Evolutionary conservation across 2,888 invertebrate species (phyloP).

Genomic region (Drosophila mettleri): DNA sequence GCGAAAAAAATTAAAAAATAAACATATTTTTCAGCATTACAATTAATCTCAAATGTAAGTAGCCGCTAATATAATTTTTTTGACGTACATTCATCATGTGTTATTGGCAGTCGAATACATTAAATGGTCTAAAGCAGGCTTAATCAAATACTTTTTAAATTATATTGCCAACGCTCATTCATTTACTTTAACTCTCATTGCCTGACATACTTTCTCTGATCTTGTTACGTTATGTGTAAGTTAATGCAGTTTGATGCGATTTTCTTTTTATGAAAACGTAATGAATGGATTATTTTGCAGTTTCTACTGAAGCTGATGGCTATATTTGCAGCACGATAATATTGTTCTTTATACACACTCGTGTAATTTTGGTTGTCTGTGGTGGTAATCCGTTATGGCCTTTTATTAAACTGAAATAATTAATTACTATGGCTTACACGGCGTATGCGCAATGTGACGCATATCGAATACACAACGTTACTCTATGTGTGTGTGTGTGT

Average conservation of each 20-base stretch:
- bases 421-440: conserved; percentile 34
- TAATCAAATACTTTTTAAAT: neutral
- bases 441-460: conserved; percentile 40
- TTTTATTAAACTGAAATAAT: conserved; percentile 33
- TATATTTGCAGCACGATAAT: conserved; percentile 9
- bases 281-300: conserved; percentile 9
- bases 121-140: no score
- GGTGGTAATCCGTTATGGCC: conserved; percentile 38
- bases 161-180: neutral
- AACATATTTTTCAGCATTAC: no score
- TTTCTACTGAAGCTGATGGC: neutral
- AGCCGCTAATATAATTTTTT: no score
- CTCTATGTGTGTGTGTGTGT: neutral
- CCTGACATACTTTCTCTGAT: neutral
- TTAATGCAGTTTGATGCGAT: conserved; percentile 11
- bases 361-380: conserved; percentile 31
- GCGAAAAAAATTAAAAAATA: no score
- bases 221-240: conserved; percentile 10
- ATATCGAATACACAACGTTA: neutral
- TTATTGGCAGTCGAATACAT: no score
- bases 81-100: no score
- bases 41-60: no score
- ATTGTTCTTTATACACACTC: conserved; percentile 4
- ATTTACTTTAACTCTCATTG: neutral
- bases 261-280: conserved; percentile 3